These are phyloP conservation scores for Willisornis vidua DNA, from an alignment of 2,113 vertebrate genomes.

Conservation along the genomic window DNA sequence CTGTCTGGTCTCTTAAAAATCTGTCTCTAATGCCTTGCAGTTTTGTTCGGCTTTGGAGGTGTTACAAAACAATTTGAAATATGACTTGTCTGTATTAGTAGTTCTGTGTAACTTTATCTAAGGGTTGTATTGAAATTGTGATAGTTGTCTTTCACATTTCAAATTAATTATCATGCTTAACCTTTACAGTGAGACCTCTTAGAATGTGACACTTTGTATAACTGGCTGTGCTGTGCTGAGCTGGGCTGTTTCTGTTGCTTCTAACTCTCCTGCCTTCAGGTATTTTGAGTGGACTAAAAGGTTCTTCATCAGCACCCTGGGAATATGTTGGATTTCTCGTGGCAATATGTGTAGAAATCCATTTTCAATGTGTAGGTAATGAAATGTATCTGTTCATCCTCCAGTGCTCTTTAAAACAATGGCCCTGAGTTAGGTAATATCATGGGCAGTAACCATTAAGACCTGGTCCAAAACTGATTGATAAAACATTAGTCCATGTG, in stretches of 20 bases:
- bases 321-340: not conserved
- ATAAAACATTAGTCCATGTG: not conserved
- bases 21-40: not conserved
- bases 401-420: not conserved
- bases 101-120: not conserved
- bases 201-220: not conserved
- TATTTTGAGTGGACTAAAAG: not conserved
- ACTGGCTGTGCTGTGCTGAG: not conserved
- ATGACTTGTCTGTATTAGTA: not conserved
- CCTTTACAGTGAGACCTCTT: not conserved
- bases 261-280: not conserved
- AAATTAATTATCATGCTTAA: not conserved
- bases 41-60: not conserved
- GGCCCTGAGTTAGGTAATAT: not conserved
- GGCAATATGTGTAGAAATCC: not conserved
- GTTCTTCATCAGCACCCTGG: not conserved
- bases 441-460: not conserved
- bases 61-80: not conserved
- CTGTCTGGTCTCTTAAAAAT: not conserved
- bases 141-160: not conserved
- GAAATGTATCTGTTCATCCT: not conserved
- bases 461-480: not conserved
- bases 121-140: not conserved
- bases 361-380: not conserved
- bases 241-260: not conserved